Evolutionary conservation across 1,140 invertebrate genomes (phyloP).

Genomic region (Drosophila novamexicana): DNA sequence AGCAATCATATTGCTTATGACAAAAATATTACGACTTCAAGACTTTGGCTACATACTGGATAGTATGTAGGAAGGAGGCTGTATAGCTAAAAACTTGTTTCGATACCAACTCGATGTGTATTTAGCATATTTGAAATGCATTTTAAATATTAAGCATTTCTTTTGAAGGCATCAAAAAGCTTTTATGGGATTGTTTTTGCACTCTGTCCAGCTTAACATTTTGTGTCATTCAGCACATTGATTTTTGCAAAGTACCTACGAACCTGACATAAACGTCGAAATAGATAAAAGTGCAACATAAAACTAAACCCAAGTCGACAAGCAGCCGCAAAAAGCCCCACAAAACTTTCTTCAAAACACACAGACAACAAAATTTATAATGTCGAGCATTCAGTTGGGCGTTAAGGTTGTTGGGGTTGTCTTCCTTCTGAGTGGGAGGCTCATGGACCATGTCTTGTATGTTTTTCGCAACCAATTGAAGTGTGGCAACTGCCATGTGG

Average conservation of each 20-base stretch:
- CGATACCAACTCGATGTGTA: neutral
- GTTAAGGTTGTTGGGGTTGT: slow-evolving; percentile 6
- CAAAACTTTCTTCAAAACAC: slow-evolving; percentile 50
- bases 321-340: slow-evolving; percentile 51
- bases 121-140: slow-evolving; percentile 24
- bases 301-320: slow-evolving; percentile 71
- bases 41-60: neutral
- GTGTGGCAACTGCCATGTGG: slow-evolving; percentile 64
- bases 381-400: slow-evolving; percentile 21
- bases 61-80: neutral
- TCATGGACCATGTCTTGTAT: slow-evolving; percentile 60
- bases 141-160: slow-evolving; percentile 61
- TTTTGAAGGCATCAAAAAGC: slow-evolving; percentile 33
- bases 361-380: slow-evolving; percentile 51
- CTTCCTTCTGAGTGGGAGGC: slow-evolving; percentile 2
- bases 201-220: slow-evolving; percentile 51
- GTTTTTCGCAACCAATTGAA: slow-evolving; percentile 76
- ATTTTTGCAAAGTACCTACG: slow-evolving; percentile 51
- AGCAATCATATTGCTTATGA: neutral
- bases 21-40: too few species aligned
- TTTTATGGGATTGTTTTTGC: slow-evolving; percentile 60
- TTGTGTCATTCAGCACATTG: slow-evolving; percentile 53
- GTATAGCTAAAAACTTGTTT: neutral
- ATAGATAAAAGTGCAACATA: slow-evolving; percentile 75
- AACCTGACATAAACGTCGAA: slow-evolving; percentile 67